Conservation (phyloP, 2,113 vertebrate species). For the Melanerpes formicivorus region DNA sequence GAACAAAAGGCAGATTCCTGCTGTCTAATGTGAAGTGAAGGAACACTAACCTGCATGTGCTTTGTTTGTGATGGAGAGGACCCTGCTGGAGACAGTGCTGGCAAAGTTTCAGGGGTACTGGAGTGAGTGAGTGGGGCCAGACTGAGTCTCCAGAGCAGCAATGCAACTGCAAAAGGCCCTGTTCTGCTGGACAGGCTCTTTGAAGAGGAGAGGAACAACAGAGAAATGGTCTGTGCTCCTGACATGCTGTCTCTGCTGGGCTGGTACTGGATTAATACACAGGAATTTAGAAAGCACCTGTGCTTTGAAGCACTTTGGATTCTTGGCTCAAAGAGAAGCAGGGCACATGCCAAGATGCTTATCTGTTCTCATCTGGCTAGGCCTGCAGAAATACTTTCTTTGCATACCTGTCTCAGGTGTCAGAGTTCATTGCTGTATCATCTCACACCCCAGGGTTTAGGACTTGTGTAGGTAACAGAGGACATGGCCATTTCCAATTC, state of each 20-base stretch:
- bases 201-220: not conserved
- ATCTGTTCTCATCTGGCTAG: not conserved
- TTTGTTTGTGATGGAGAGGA: not conserved
- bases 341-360: not conserved
- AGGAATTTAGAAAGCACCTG: not conserved
- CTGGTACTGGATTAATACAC: not conserved
- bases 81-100: not conserved
- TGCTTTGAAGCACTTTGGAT: not conserved
- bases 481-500: not conserved
- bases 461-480: not conserved
- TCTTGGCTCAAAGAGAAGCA: not conserved
- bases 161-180: not conserved
- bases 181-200: not conserved
- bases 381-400: not conserved
- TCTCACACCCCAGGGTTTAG: not conserved
- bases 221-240: not conserved
- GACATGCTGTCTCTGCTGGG: not conserved
- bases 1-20: not conserved
- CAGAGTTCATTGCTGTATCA: not conserved
- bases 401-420: not conserved
- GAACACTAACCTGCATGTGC: not conserved
- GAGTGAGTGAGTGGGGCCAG: not conserved
- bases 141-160: not conserved
- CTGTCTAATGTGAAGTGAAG: not conserved
- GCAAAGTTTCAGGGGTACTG: not conserved